Percentiles rank a stretch among this genome's conserved stretches.
These are phyloP conservation scores for Catharus ustulatus DNA, from an alignment of 2,797 vertebrate genomes.

Conservation along the genomic window DNA sequence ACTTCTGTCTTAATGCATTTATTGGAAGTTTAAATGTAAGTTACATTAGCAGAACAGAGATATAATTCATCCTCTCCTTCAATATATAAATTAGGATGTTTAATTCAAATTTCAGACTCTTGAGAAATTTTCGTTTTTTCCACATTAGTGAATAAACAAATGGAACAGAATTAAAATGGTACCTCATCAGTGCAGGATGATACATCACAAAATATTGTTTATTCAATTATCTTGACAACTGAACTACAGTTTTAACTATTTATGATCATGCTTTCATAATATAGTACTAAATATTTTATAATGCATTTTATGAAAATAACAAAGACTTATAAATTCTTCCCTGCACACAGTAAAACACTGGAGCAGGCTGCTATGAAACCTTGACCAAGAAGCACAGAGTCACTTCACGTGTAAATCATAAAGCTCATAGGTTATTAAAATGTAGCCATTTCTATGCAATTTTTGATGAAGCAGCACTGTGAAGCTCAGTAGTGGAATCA, in stretches of 20 bases:
- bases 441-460: neutral
- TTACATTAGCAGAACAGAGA: neutral
- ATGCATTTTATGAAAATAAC: conserved; percentile 14
- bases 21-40: neutral
- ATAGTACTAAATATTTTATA: conserved; percentile 24
- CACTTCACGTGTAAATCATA: neutral
- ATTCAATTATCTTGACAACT: neutral
- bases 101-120: neutral
- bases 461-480: neutral
- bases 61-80: neutral
- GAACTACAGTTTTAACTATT: neutral
- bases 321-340: neutral
- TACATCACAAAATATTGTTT: neutral
- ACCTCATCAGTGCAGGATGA: neutral
- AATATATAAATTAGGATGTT: neutral
- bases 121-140: neutral
- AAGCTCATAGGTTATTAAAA: neutral
- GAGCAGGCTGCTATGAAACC: neutral
- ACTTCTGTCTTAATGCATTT: neutral
- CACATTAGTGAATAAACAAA: neutral
- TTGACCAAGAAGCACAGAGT: neutral
- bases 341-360: neutral
- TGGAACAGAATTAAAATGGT: neutral
- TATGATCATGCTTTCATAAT: neutral
- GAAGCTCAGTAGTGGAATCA: neutral